These are phyloP conservation scores for Crotalus viridis DNA, from an alignment of 2,113 vertebrate species.

Conservation along the genomic window DNA sequence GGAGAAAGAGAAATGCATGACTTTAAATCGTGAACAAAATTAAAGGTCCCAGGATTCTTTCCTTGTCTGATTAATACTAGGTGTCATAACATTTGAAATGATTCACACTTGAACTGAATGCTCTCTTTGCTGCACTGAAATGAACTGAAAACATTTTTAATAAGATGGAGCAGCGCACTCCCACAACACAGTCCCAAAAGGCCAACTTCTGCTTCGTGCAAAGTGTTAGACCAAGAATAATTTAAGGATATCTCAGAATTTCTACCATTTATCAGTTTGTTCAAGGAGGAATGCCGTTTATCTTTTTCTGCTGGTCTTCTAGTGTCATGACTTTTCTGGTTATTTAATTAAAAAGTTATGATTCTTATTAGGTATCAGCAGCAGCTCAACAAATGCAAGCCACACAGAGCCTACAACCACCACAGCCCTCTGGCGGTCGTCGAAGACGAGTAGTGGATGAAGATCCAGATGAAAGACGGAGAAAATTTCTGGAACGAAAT, in stretches of 20 bases:
- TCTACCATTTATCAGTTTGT: not conserved
- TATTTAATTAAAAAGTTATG: conserved; percentile 12
- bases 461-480: conserved; percentile 92
- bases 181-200: conserved; percentile 23
- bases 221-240: conserved; percentile 44
- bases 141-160: conserved; percentile 49
- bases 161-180: conserved; percentile 19
- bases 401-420: conserved; percentile 91
- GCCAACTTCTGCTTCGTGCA: conserved; percentile 43
- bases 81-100: conserved; percentile 30
- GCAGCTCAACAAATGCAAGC: conserved; percentile 97
- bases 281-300: not conserved
- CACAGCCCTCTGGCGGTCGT: conserved; percentile 88
- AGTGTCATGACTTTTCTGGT: not conserved
- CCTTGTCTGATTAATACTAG: conserved; percentile 23
- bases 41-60: not conserved
- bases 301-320: not conserved
- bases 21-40: conserved; percentile 2
- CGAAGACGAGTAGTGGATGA: conserved; percentile 93
- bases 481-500: conserved; percentile 98
- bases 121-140: conserved; percentile 33
- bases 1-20: not conserved
- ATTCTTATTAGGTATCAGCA: conserved; percentile 82
- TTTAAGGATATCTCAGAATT: conserved; percentile 43
- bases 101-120: conserved; percentile 32